Evolutionary conservation across 2,797 vertebrate genomes (phyloP).

Genomic region (Epinephelus coioides): DNA sequence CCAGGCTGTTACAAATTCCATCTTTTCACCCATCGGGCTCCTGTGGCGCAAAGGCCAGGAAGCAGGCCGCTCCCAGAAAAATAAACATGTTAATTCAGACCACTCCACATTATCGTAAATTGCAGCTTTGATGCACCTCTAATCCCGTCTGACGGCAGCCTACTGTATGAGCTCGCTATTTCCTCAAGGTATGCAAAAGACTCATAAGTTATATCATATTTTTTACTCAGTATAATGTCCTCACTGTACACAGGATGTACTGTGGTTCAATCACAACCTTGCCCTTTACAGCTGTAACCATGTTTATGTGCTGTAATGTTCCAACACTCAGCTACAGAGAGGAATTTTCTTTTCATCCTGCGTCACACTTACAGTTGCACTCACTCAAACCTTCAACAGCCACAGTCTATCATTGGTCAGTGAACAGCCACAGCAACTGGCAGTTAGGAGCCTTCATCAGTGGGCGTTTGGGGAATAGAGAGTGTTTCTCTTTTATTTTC

Average conservation of each 20-base stretch:
- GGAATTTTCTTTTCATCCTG: conserved; percentile 29
- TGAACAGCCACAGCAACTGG: not conserved
- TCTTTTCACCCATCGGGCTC: conserved; percentile 58
- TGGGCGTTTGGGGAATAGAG: not conserved
- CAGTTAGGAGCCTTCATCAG: not conserved
- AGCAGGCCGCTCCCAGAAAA: conserved; percentile 67
- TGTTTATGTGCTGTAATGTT: conserved; percentile 29
- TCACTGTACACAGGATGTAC: not conserved
- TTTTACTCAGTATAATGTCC: conserved; percentile 9
- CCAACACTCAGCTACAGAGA: conserved; percentile 26
- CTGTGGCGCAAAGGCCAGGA: conserved; percentile 52
- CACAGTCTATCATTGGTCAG: not conserved
- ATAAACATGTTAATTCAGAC: conserved; percentile 57
- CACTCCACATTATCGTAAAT: conserved; percentile 49
- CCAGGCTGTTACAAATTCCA: conserved; percentile 69
- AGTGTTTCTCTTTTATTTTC: not conserved
- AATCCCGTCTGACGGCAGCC: conserved; percentile 14
- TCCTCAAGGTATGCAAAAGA: conserved; percentile 21
- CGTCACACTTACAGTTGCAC: conserved; percentile 4
- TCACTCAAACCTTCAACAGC: conserved; percentile 8
- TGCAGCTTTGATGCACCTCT: conserved; percentile 46
- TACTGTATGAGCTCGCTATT: not conserved
- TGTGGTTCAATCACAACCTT: conserved; percentile 25
- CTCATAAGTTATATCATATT: not conserved
- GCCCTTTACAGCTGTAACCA: conserved; percentile 38